Evolutionary conservation across 1,140 invertebrate genomes (phyloP).

Genomic region (Zaprionus africanus): DNA sequence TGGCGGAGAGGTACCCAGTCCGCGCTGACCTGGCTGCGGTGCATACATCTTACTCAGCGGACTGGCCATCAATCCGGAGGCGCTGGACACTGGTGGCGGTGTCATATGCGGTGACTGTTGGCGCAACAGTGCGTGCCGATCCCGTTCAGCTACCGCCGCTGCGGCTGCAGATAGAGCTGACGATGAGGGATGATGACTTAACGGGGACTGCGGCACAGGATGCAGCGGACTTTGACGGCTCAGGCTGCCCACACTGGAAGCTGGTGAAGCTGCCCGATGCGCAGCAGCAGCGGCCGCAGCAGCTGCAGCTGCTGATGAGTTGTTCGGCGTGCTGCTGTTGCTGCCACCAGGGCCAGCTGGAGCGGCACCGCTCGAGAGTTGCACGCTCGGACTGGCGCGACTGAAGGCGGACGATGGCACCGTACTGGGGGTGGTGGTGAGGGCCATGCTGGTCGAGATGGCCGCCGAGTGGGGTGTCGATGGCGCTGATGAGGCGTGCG

Average conservation of each 20-base stretch:
- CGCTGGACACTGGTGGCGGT: constrained; percentile 83
- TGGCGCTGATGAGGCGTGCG: constrained; percentile 67
- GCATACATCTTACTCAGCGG: constrained; percentile 84
- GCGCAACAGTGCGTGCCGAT: constrained; percentile 80
- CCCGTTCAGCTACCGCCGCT: constrained; percentile 79
- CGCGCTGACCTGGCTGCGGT: constrained; percentile 74
- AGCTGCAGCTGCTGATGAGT: constrained; percentile 61
- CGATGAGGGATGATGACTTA: constrained; percentile 81
- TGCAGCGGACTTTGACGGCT: constrained; percentile 82
- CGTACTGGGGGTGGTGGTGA: constrained; percentile 69
- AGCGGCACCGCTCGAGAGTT: constrained; percentile 61
- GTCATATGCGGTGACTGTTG: constrained; percentile 84
- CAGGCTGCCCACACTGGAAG: constrained; percentile 76
- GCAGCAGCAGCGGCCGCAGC: constrained; percentile 68
- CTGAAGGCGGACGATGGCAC: constrained; percentile 84
- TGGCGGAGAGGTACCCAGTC: constrained; percentile 83
- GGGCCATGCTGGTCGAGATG: constrained; percentile 60
- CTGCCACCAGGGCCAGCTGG: constrained; percentile 59
- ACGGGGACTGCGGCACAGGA: constrained; percentile 78
- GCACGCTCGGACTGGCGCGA: constrained; percentile 83
- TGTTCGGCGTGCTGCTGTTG: constrained; percentile 58
- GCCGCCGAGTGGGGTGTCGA: constrained; percentile 70
- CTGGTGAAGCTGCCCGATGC: constrained; percentile 80
- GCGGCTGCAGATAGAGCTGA: constrained; percentile 77
- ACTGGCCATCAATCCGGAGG: constrained; percentile 84